Percentiles rank a stretch among this genome's conserved stretches.
These are phyloP conservation scores for Pseudomyrmex sp. DNA, from an alignment of 1,140 invertebrate genomes.

Conservation along the genomic window DNA sequence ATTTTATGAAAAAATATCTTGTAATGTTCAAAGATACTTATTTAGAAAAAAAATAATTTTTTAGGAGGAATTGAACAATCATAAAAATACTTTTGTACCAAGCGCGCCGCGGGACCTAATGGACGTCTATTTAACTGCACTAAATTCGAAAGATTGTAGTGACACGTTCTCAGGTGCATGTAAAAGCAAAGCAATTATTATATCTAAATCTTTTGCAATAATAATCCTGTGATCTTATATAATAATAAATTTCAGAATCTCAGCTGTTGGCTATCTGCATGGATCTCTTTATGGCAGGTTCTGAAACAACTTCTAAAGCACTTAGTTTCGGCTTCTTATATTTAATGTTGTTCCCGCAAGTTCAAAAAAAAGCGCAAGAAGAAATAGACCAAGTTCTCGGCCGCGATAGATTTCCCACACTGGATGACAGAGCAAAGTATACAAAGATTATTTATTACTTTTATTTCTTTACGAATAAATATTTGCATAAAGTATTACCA, in stretches of 20 bases:
- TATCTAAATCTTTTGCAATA: background rate
- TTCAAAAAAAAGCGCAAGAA: constrained; percentile 91
- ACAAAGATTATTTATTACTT: background rate
- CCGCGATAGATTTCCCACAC: constrained; percentile 87
- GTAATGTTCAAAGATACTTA: background rate
- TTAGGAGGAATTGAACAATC: constrained; percentile 89
- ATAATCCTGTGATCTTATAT: background rate
- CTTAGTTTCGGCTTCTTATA: constrained; percentile 92
- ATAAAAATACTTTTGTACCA: constrained; percentile 89
- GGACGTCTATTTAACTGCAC: constrained; percentile 91
- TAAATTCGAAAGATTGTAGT: constrained; percentile 75
- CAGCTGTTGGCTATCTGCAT: constrained; percentile 91
- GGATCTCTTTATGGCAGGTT: constrained; percentile 93
- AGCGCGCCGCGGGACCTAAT: constrained; percentile 92
- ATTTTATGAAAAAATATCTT: background rate
- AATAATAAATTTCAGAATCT: constrained; percentile 84
- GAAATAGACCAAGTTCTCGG: constrained; percentile 93
- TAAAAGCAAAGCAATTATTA: background rate
- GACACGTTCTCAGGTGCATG: constrained; percentile 72
- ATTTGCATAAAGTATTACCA: background rate
- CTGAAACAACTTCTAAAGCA: constrained; percentile 92
- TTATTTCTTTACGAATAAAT: background rate
- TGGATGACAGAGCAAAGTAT: constrained; percentile 90
- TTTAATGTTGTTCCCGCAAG: constrained; percentile 90
- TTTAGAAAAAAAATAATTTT: constrained; percentile 7